Base-by-base conservation (phyloP, 2,888 invertebrate species). In the Ornithoptera alexandrae region DNA sequence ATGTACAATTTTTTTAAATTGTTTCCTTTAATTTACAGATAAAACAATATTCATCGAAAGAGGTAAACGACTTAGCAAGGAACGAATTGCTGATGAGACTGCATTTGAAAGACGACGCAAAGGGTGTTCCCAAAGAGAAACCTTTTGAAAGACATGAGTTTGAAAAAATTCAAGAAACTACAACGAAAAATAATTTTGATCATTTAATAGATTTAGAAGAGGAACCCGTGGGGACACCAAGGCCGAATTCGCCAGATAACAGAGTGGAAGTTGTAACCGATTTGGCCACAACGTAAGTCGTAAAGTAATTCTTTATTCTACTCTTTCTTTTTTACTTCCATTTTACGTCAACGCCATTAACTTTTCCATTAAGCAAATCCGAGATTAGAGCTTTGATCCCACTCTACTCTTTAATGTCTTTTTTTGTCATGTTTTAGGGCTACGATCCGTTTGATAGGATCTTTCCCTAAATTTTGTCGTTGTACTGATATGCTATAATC, bases 1-100 rank as follows among this genome's bases (percentile, higher is more conserved):
- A 30, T 30, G 30, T 4, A 30, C 5, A 30, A 3, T 4, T 30
- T 30, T 30, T 2, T 46, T 2, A 4, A 46, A 46, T 15, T 1
- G 4, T 12, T 12, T 15, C 2, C 12, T n/a, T 46, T 58, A 68
- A 42, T 42, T 80, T 77, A 30, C 78, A 92, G 92, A 76, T 90
- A 4, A 90, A 87, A 78, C 87, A 90, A 78, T 92, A 92, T 71
- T 85, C 92, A 30, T 84, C 86, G 0, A 90, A 88, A 73, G 89
- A 92, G 74, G 76, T 92, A 2, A 91, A 92, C 71, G 82, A 91
- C 20, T 76, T 92, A 67, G 86, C 87, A 1, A 81, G 88, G 50
- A 86, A 84, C 72, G 89, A 91, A 71, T 71, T 92, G 0, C 73
- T 84, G 6, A 65, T 72, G 0, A 81, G 80, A 22, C 64, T 91